Base-by-base conservation (phyloP, 2,113 vertebrate species). In the Galbula dea region DNA sequence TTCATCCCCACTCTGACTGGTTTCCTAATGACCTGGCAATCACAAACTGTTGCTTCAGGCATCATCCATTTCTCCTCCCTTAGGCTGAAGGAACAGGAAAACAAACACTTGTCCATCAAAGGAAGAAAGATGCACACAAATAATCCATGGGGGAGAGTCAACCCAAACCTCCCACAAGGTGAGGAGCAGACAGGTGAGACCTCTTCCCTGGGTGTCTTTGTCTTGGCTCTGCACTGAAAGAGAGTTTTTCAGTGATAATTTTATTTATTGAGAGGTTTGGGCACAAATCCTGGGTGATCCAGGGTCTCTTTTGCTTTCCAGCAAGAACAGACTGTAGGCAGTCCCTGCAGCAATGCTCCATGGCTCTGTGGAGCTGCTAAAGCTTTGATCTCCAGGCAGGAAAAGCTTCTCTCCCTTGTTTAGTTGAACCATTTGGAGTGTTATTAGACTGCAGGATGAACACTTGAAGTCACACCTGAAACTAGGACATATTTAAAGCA, bases 21-120 rank as follows among this genome's bases (percentile, higher is more conserved):
- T 75, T 93, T 94, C 69, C 79, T 78, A 72, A 94, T 39, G 65
- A 59, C 45, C 83, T 93, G 80, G 37, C 45, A 91, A 77, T 81
- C 43, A 81, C 41, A 58, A 80, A 32, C 55, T 80, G 11, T 41
- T 93, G 63, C 86, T 94, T 93, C 51, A 88, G 52, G 24, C 63
- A 49, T n/a, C 57, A 85, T 75, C 79, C 80, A 48, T 18, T 81
- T 71, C 82, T 91, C 12, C 58, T 24, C 1, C 1, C 15, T 78
- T 58, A 16, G 22, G 26, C 43, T 84, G 39, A 86, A 79, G 94
- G 91, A 84, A n/a, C 1, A 84, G 66, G 45, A 76, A 89, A 89
- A 89, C 21, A 95, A 90, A 80, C 43, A 65, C 34, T 57, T 52
- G 48, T 16, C 62, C 32, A 36, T 91, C 77, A 96, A 81, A 93